These are phyloP conservation scores for Triplophysa yarkandensis DNA, from an alignment of 2,797 vertebrate species.

Conservation along the genomic window DNA sequence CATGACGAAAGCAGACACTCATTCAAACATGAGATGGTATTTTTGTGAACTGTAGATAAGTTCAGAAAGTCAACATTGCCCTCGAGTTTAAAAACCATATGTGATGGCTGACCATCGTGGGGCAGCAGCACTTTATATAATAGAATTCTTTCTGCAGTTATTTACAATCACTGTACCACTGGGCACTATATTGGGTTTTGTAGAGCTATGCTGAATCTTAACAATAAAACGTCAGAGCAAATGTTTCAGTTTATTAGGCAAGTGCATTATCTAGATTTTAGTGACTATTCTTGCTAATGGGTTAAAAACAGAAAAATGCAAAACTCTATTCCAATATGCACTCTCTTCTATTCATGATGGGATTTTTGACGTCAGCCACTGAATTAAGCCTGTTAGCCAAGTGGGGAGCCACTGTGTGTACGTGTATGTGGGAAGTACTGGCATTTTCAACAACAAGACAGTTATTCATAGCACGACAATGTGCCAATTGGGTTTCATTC, in stretches of 20 bases:
- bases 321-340: constrained; percentile 20
- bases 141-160: neutral
- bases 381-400: constrained; percentile 40
- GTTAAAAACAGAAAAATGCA: neutral
- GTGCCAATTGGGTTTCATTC: constrained; percentile 40
- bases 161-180: neutral
- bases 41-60: constrained; percentile 46
- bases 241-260: neutral
- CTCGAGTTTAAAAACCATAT: constrained; percentile 20
- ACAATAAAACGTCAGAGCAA: neutral
- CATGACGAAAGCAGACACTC: constrained; percentile 19
- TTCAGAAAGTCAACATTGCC: constrained; percentile 51
- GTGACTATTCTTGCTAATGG: neutral
- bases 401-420: constrained; percentile 35
- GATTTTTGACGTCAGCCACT: constrained; percentile 44
- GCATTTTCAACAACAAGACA: constrained; percentile 52
- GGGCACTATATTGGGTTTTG: neutral
- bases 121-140: neutral
- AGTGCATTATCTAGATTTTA: too few relatives aligned
- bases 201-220: neutral
- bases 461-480: constrained; percentile 51
- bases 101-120: neutral
- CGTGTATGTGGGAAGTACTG: constrained; percentile 48
- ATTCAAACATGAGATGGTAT: constrained; percentile 56
- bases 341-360: constrained; percentile 38